Evolutionary conservation across 1,140 invertebrate species (phyloP), one percentile per base, ranked within the genome.

Genomic region (Pseudomyrmex dendroicus): DNA sequence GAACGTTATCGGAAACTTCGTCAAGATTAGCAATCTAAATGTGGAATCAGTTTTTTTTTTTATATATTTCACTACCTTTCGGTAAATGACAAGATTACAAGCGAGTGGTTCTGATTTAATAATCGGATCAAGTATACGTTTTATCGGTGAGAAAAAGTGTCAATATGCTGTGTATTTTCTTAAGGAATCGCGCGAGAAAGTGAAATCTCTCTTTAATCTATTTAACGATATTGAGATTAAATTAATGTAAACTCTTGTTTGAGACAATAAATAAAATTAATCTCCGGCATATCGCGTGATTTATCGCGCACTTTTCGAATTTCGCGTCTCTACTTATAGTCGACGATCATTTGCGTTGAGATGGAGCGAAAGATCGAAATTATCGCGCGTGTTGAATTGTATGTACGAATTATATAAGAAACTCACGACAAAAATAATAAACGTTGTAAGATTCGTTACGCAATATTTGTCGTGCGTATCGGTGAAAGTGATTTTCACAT

Each of bases 231-330:
- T 13, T 22, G 25, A 0, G 13, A 12, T 13, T 13, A 10, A 48
- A 52, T 17, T 17, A 0, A 61, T 35, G 0, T 35, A 0, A 13
- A 67, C 8, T 10, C 2, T 22, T 44, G 50, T n/a, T 59, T 22
- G 9, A 50, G 22, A 22, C 20, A 80, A 62, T 54, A 70, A 76
- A 35, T 35, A 35, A 77, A 70, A 77, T 85, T 85, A 17, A 77
- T 84, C 57, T 17, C 20, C 15, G 63, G 10, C n/a, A 15, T 20
- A 20, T 76, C 3, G 57, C 44, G 56, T 74, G 48, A 59, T 67
- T 77, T 73, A 13, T 22, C n/a, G 48, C 15, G 77, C 44, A 17
- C n/a, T 22, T 1, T 56, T 9, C 56, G 52, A 61, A 12, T 68
- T 85, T 76, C 63, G 56, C 77, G 25, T 9, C 20, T 66, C 25